A percentile compares a stretch with the other conserved stretches of the same genome.
Evolutionary conservation across 2,797 vertebrate genomes (phyloP).

Genomic region (Aulostomus chinensis): DNA sequence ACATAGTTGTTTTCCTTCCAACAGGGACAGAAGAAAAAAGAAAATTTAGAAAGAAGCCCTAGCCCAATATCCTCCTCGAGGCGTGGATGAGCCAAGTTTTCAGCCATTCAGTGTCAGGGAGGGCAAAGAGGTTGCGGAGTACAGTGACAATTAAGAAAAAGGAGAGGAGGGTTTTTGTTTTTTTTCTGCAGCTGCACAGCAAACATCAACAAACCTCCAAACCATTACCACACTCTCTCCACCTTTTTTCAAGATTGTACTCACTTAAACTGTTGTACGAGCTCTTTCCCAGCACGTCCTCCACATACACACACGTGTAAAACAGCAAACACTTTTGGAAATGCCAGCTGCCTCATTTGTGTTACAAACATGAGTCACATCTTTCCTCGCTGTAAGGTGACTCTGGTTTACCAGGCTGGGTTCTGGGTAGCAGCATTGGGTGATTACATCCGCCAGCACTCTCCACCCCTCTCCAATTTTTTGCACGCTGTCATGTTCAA

Average conservation of each 20-base stretch:
- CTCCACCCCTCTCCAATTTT: too few relatives aligned
- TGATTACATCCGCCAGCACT: too few relatives aligned
- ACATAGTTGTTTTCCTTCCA: slow-evolving; percentile 61
- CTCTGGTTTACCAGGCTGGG: too few relatives aligned
- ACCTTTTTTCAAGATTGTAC: slow-evolving; percentile 12
- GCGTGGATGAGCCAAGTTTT: slow-evolving; percentile 42
- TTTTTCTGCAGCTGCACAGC: slow-evolving; percentile 36
- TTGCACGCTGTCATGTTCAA: too few relatives aligned
- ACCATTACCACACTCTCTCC: slow-evolving; percentile 9
- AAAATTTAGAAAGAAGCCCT: slow-evolving; percentile 39
- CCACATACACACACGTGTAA: too few relatives aligned
- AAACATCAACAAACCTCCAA: slow-evolving; percentile 25
- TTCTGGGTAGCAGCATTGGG: too few relatives aligned
- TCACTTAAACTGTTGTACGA: slow-evolving; percentile 11
- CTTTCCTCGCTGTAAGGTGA: too few relatives aligned
- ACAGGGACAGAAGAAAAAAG: slow-evolving; percentile 26
- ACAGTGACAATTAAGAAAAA: slow-evolving; percentile 11
- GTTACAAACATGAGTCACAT: too few relatives aligned
- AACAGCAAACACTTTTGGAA: too few relatives aligned
- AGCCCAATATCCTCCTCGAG: slow-evolving; percentile 30
- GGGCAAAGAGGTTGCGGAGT: slow-evolving; percentile 52
- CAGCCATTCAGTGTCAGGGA: slow-evolving; percentile 38
- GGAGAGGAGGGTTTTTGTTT: slow-evolving; percentile 4
- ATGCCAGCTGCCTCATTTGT: too few relatives aligned
- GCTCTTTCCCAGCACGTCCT: slow-evolving; percentile 7